Evolutionary conservation across 2,888 invertebrate species (phyloP), one percentile per base, ranked within the genome.

Genomic region (Carcina quercana): DNA sequence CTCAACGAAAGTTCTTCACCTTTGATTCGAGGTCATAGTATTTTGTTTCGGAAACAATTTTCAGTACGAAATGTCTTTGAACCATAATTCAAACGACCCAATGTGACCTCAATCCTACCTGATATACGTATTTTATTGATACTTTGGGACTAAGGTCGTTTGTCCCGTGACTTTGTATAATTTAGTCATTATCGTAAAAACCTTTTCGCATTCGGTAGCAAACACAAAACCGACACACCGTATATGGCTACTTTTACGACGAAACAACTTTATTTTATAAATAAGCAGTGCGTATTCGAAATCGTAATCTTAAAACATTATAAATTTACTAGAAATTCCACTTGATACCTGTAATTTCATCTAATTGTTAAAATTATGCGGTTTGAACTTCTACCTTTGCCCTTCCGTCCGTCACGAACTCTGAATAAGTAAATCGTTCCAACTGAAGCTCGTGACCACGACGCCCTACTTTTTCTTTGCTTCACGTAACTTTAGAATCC

Each of bases 381-480:
- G 43, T 42, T 48, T 59, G 58, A 60, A 62, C 59, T 60, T 56
- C 58, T 65, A 58, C 58, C 63, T 66, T 57, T 55, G 56, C 55
- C 59, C 55, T 56, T 49, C 59, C 50, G 38, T 36, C 37, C 37
- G 53, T 68, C 70, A 72, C 69, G 72, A 59, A n/a, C n/a, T 38
- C 47, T 35, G 45, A 54, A 62, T 54, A 58, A 47, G 50, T 24
- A 42, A 60, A 59, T 54, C 51, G 53, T 48, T 56, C 45, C 44
- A 39, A 47, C 50, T 41, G 45, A 46, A 49, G 53, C 52, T 66
- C 72, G 70, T 71, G 72, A 70, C 57, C 53, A 52, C 54, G 41
- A 43, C 59, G 70, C 56, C 61, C 70, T 61, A 69, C 64, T 68
- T 71, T 68, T 67, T 61, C 56, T 45, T 14, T 10, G 21, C 28